These are phyloP conservation scores for Herpetotheres cachinnans DNA, from an alignment of 2,113 vertebrate species.

Conservation along the genomic window DNA sequence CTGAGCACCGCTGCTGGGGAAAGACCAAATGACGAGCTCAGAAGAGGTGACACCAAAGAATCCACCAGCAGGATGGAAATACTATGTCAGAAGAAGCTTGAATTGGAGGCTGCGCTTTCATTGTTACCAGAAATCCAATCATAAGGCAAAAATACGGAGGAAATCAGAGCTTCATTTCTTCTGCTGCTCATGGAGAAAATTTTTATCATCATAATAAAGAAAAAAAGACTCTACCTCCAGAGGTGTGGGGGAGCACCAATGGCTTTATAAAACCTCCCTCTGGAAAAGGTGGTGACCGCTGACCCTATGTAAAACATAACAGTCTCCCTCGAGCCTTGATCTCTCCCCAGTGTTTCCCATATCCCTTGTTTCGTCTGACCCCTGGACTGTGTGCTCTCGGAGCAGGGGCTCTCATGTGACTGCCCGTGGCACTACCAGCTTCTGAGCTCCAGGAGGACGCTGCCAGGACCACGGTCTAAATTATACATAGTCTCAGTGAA, in stretches of 20 bases:
- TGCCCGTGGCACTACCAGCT: background rate
- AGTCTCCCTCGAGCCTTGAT: background rate
- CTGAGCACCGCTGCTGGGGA: background rate
- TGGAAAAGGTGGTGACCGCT: background rate
- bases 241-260: background rate
- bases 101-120: background rate
- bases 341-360: background rate
- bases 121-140: background rate
- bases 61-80: background rate
- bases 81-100: background rate
- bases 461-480: background rate
- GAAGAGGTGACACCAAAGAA: background rate
- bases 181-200: background rate
- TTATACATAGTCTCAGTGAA: background rate
- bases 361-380: background rate
- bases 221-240: background rate
- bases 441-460: background rate
- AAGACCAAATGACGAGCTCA: background rate
- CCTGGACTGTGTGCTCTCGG: rapidly evolving
- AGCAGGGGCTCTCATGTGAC: background rate
- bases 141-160: background rate
- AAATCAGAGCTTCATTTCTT: background rate
- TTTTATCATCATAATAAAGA: background rate
- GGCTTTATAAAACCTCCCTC: background rate
- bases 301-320: background rate